Evolutionary conservation across 2,113 vertebrate genomes (phyloP).

Genomic region (Phycodurus eques): DNA sequence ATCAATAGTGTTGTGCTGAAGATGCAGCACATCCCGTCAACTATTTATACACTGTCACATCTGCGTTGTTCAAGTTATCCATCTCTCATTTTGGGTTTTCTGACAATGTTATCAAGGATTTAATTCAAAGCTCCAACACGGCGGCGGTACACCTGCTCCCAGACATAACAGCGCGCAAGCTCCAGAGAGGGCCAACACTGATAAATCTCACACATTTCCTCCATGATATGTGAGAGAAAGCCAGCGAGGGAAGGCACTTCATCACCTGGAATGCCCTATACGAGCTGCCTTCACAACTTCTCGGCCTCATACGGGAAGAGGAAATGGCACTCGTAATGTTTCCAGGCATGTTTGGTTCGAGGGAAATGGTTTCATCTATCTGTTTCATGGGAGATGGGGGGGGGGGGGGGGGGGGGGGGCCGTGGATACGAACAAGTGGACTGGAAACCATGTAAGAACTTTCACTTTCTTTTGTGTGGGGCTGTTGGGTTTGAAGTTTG

Average conservation of each 20-base stretch:
- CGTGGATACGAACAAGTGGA: conserved; percentile 46
- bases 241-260: conserved; percentile 71
- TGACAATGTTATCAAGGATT: conserved; percentile 60
- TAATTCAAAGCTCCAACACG: conserved; percentile 46
- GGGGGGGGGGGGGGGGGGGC: conserved; percentile 24
- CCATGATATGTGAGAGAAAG: conserved; percentile 65
- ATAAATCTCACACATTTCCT: conserved; percentile 76
- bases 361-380: conserved; percentile 79
- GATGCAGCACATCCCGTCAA: not conserved
- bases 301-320: conserved; percentile 72
- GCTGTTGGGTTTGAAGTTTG: not conserved
- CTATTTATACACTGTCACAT: not conserved
- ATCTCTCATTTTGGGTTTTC: conserved; percentile 52
- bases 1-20: not conserved
- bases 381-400: conserved; percentile 63
- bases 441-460: conserved; percentile 52
- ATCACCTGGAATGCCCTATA: conserved; percentile 71
- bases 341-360: conserved; percentile 78
- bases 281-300: conserved; percentile 71
- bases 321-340: conserved; percentile 78
- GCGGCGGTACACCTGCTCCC: conserved; percentile 62
- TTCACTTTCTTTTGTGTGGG: conserved; percentile 11
- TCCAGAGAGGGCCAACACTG: conserved; percentile 60
- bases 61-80: conserved; percentile 20
- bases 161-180: conserved; percentile 40